Evolutionary conservation across 1,140 invertebrate species (phyloP), one percentile per base, ranked within the genome.

Genomic region (Cotesia chilonis): DNA sequence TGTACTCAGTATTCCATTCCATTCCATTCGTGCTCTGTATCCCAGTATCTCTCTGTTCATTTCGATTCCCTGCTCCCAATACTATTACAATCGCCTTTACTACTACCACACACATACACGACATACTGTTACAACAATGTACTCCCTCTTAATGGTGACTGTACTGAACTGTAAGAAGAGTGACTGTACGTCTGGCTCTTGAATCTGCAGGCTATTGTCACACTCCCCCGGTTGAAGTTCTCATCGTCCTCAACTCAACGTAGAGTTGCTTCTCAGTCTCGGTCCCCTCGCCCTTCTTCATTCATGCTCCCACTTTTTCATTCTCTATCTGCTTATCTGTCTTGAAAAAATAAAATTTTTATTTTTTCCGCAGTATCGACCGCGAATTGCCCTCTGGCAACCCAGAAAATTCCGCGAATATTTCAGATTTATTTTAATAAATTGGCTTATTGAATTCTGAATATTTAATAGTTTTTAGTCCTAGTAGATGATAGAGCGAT

Each of bases 141-240:
- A 61, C 38, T 12, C 54, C 51, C 36, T 63, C 68, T 61, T 68
- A 51, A 4, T 36, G 10, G 20, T 57, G 78, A 79, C 76, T 78
- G 75, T 79, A 79, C 75, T 47, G 67, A 28, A 28, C 28, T 28
- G 28, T 28, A 28, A n/a, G 28, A 37, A 57, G 64, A 51, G 68
- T 71, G 77, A 79, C 78, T 78, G 76, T 77, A 79, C 72, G 79
- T 80, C 78, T 80, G 79, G 77, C 74, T 78, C 77, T 79, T 72
- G 77, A 82, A 82, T 82, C 81, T 83, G 75, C 79, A 78, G 76
- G 77, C 81, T 80, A 82, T 83, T 82, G 82, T 83, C 78, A 80
- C 78, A 79, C 78, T 80, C 77, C 76, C 63, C 51, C 63, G 1
- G 28, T 51, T 80, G 78, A 76, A 78, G 76, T 81, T 78, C 76